Base-by-base conservation (phyloP, 2,797 vertebrate species). In the Siniperca scherzeri region DNA sequence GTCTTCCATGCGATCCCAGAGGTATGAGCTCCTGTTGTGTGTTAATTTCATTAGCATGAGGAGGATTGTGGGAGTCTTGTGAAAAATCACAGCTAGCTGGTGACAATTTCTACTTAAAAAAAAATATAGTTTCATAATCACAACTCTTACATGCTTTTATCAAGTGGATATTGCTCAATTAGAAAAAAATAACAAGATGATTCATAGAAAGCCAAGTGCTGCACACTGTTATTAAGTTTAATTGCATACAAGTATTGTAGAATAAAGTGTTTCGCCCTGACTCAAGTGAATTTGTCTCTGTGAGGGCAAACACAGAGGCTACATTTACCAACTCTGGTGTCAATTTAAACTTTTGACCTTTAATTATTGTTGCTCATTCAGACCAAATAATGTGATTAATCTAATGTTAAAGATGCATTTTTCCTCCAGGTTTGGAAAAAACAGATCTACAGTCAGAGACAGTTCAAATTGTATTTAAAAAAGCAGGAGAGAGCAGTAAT, bases 51-150 rank as follows among this genome's bases (percentile, higher is more conserved):
- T 36, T n/a, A 72, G 48, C 16, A 12, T 1, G 65, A 65, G 38
- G 36, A 68, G 48, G 67, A 30, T 1, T 44, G 82, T 73, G 74
- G 70, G 88, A 77, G 84, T 67, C 61, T 21, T 27, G 60, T 21
- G 65, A 67, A 68, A 27, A 66, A 42, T 78, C 44, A 56, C 75
- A 79, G 61, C 78, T 33, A 9, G 22, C n/a, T 73, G 64, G 84
- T 42, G 67, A 65, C 11, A 3, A 55, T 69, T 68, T 74, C 52
- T 22, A 7, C 59, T 62, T 46, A 22, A 19, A 73, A 19, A 73
- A 60, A 62, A 67, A 70, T 48, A 46, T 17, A 1, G 5, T 75
- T 78, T 72, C 13, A 75, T 69, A 64, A 84, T 77, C 57, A 44
- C 55, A 56, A 27, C 44, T 50, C n/a, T 38, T 6, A 7, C 40